These are phyloP conservation scores for Frankliniella fusca DNA, from an alignment of 2,888 invertebrate genomes.

Conservation along the genomic window DNA sequence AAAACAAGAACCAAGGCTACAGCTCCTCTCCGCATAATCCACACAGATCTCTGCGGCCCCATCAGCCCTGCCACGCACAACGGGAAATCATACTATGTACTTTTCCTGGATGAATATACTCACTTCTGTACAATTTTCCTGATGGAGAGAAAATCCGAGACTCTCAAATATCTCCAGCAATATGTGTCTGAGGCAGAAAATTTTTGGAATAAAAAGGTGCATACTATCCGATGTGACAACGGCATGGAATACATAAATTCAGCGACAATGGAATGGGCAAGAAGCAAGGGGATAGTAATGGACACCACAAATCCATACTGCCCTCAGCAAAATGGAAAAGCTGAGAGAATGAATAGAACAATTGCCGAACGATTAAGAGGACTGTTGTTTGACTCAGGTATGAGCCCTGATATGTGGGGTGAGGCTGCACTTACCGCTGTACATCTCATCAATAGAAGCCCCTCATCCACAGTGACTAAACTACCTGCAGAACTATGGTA, in stretches of 20 bases:
- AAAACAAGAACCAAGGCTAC: background rate
- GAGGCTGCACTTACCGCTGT: no score
- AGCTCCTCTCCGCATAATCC: background rate
- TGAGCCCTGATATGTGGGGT: no score
- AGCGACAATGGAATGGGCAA: background rate
- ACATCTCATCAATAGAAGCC: no score
- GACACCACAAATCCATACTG: background rate
- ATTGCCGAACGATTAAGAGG: constrained; percentile 38
- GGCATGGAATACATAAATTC: background rate
- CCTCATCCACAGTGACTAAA: background rate
- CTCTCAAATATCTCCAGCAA: background rate
- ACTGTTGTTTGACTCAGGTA: constrained; percentile 34
- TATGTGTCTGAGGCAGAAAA: background rate
- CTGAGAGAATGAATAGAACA: constrained; percentile 38
- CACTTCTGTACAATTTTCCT: background rate
- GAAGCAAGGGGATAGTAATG: background rate
- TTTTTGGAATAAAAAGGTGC: background rate
- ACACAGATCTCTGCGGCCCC: background rate
- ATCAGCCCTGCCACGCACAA: background rate
- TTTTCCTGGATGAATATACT: background rate
- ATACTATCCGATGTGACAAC: background rate
- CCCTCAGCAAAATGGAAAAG: constrained; percentile 39
- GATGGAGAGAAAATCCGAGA: background rate
- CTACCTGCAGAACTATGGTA: constrained; percentile 35
- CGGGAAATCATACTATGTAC: background rate